Conservation (phyloP, 2,113 vertebrate genomes). For the Albula glossodonta region DNA sequence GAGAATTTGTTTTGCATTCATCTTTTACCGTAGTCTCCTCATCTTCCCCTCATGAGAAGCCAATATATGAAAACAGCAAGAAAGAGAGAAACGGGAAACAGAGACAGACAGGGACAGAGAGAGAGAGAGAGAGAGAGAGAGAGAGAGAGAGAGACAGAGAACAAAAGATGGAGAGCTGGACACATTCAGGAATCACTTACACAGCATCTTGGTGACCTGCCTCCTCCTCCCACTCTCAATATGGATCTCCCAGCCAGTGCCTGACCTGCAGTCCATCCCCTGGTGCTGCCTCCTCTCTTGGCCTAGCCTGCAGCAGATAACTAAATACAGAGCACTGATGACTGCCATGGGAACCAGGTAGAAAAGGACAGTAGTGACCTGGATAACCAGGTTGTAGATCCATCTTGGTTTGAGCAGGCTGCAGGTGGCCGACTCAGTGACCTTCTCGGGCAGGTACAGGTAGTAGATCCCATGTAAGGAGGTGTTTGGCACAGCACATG, state of each 20-base stretch:
- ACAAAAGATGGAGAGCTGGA: background rate
- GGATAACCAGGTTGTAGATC: conserved; percentile 76
- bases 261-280: conserved; percentile 41
- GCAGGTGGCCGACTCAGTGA: conserved; percentile 73
- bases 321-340: conserved; percentile 70
- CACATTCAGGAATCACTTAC: conserved; percentile 55
- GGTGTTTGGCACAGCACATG: conserved; percentile 73
- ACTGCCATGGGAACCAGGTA: conserved; percentile 72
- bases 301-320: conserved; percentile 67
- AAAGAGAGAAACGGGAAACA: background rate
- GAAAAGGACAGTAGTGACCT: conserved; percentile 74
- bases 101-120: background rate
- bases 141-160: background rate
- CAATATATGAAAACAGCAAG: conserved; percentile 3
- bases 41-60: background rate
- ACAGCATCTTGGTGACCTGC: conserved; percentile 77
- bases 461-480: conserved; percentile 71
- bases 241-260: conserved; percentile 53
- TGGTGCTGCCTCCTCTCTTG: conserved; percentile 49
- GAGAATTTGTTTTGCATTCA: no score
- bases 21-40: no score
- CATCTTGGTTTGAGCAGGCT: conserved; percentile 70
- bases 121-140: background rate
- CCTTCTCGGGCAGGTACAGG: conserved; percentile 58
- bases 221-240: conserved; percentile 60